These are phyloP conservation scores for Dilophus febrilis DNA, from an alignment of 2,888 invertebrate species.

Conservation along the genomic window DNA sequence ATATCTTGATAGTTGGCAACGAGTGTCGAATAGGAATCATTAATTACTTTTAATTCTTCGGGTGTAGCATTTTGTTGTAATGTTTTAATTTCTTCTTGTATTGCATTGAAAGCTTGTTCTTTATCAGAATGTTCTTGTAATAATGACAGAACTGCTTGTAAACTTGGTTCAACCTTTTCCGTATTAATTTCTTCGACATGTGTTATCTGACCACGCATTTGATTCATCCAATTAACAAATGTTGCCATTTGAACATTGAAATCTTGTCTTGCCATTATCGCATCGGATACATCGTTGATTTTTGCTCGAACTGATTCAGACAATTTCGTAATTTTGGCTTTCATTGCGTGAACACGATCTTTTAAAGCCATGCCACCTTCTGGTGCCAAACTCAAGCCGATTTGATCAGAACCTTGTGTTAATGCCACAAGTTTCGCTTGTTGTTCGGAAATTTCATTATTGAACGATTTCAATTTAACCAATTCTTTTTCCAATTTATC, in stretches of 20 bases:
- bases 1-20: conserved; percentile 62
- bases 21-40: conserved; percentile 57
- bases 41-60: conserved; percentile 53
- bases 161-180: conserved; percentile 60
- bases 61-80: conserved; percentile 51
- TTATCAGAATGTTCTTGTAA: conserved; percentile 75
- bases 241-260: conserved; percentile 61
- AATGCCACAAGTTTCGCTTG: conserved; percentile 66
- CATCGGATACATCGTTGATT: conserved; percentile 67
- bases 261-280: conserved; percentile 65
- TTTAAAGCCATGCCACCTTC: conserved; percentile 60
- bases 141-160: conserved; percentile 63
- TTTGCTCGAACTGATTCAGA: conserved; percentile 58
- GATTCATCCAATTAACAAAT: conserved; percentile 65
- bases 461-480: conserved; percentile 58
- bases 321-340: conserved; percentile 52
- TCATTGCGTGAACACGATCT: conserved; percentile 53
- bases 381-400: conserved; percentile 57
- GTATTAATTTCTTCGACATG: conserved; percentile 66
- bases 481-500: conserved; percentile 62
- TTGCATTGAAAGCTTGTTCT: conserved; percentile 55
- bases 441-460: conserved; percentile 71
- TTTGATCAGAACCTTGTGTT: conserved; percentile 62
- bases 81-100: conserved; percentile 69
- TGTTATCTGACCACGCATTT: conserved; percentile 49